A percentile compares a stretch with the other conserved stretches of the same genome.
Evolutionary conservation across 2,888 invertebrate species (phyloP).

Genomic region (Cyclophora albipunctata): DNA sequence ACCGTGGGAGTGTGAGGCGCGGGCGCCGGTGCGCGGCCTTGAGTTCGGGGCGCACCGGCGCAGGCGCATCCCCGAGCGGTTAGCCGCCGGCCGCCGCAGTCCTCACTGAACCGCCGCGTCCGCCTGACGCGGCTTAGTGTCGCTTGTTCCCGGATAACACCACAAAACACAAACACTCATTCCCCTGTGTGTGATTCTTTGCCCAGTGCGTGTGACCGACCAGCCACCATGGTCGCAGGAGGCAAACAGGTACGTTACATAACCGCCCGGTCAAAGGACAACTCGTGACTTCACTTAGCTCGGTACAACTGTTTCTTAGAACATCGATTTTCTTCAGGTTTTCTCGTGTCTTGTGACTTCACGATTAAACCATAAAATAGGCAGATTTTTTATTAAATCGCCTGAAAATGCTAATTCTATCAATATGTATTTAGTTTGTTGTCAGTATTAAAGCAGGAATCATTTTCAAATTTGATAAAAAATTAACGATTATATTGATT

Average conservation of each 20-base stretch:
- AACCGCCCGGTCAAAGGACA: conserved; percentile 25
- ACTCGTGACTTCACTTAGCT: conserved; percentile 16
- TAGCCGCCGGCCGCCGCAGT: conserved; percentile 36
- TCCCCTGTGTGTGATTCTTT: conserved; percentile 49
- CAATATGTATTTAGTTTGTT: too few species aligned
- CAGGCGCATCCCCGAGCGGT: conserved; percentile 40
- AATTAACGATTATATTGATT: not conserved
- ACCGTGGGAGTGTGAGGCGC: conserved; percentile 13
- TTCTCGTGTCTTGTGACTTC: too few species aligned
- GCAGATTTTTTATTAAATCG: too few species aligned
- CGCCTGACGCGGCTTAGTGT: conserved; percentile 65
- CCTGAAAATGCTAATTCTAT: too few species aligned
- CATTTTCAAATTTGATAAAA: too few species aligned
- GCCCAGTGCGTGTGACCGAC: conserved; percentile 49
- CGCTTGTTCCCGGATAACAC: conserved; percentile 27
- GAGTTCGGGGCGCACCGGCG: conserved; percentile 44
- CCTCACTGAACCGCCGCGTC: conserved; percentile 68
- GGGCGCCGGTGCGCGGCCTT: conserved; percentile 28
- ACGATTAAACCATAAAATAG: too few species aligned
- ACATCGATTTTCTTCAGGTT: too few species aligned
- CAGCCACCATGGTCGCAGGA: conserved; percentile 68
- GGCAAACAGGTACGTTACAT: conserved; percentile 67
- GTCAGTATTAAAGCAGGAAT: too few species aligned
- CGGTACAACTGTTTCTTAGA: not conserved
- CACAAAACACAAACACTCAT: conserved; percentile 22